Evolutionary conservation across 2,888 invertebrate genomes (phyloP).

Genomic region (Periphyllus acericola): DNA sequence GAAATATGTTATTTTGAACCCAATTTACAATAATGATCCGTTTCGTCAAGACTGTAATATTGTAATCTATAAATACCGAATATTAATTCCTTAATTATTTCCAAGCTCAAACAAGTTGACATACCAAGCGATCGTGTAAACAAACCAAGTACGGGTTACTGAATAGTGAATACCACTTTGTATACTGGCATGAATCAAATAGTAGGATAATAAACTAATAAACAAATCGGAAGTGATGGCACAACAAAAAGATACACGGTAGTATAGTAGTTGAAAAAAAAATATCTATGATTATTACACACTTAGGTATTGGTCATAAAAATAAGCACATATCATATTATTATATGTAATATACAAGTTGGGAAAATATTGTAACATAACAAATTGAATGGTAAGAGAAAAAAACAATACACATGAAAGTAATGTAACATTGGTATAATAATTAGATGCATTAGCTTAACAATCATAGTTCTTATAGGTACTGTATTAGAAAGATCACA

Average conservation of each 20-base stretch:
- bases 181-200: background rate
- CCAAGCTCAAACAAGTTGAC: too few species aligned
- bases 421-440: slow-evolving; percentile 1
- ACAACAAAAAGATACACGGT: background rate
- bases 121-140: too few species aligned
- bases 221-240: background rate
- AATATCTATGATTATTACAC: slow-evolving; percentile 29
- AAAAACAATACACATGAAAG: slow-evolving; percentile 8
- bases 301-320: background rate
- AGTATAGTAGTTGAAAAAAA: background rate
- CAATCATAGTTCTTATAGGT: background rate
- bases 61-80: too few species aligned
- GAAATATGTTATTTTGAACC: too few species aligned
- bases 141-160: background rate
- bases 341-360: background rate
- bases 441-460: slow-evolving; percentile 3
- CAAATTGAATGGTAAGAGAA: slow-evolving; percentile 32
- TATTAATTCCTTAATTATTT: too few species aligned
- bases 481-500: background rate
- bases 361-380: slow-evolving; percentile 29
- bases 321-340: slow-evolving; percentile 23
- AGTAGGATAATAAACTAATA: too few species aligned
- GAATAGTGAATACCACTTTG: background rate
- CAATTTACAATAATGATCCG: too few species aligned
- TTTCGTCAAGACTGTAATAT: too few species aligned